A percentile compares a stretch with the other conserved stretches of the same genome.
These are phyloP conservation scores for Catharus fuscescens DNA, from an alignment of 2,113 vertebrate genomes.

Conservation along the genomic window DNA sequence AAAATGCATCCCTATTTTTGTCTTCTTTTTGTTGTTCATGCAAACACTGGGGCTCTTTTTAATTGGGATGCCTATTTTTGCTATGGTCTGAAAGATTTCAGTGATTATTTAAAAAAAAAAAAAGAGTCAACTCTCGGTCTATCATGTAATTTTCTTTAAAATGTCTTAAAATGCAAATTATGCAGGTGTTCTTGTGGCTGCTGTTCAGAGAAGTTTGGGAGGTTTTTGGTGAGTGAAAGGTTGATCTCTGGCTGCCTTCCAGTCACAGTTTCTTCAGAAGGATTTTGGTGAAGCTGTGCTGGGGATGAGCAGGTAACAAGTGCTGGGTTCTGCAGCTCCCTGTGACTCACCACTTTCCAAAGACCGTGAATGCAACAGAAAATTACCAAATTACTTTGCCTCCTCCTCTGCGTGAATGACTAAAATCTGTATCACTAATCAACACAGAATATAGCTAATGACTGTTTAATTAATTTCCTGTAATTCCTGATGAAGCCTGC, in stretches of 20 bases:
- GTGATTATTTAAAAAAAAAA: not conserved
- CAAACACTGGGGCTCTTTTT: not conserved
- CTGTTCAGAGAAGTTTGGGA: not conserved
- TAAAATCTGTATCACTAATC: not conserved
- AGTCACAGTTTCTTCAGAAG: not conserved
- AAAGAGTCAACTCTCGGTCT: not conserved
- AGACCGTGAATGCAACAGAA: not conserved
- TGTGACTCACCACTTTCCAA: not conserved
- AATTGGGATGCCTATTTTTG: not conserved
- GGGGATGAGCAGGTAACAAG: not conserved
- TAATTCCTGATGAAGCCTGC: not conserved
- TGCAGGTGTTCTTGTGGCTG: not conserved
- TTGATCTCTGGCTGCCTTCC: not conserved
- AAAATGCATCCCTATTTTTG: not conserved
- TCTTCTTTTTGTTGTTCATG: not conserved
- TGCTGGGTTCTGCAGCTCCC: not conserved
- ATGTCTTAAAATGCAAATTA: not conserved
- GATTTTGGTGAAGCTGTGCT: not conserved
- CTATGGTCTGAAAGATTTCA: not conserved
- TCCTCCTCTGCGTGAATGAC: not conserved
- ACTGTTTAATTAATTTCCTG: conserved; percentile 47
- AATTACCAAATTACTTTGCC: not conserved
- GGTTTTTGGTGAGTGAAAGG: not conserved
- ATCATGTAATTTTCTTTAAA: not conserved
- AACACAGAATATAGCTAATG: not conserved